A percentile compares a stretch with the other conserved stretches of the same genome.
These are phyloP conservation scores for Andrena praecox DNA, from an alignment of 2,888 invertebrate species.

Conservation along the genomic window DNA sequence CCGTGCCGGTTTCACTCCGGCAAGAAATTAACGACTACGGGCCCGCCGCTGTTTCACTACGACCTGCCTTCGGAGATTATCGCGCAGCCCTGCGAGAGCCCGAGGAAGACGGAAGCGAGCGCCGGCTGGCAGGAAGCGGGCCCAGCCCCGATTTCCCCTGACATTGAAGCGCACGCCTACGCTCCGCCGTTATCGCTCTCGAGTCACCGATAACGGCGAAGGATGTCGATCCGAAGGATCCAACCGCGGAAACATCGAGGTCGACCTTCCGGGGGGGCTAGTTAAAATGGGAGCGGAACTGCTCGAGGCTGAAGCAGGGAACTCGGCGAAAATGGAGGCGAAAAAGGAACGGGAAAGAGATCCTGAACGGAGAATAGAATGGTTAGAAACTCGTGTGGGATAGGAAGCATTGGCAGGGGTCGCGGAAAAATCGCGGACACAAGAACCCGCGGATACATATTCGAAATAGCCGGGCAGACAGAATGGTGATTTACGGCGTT, in stretches of 20 bases:
- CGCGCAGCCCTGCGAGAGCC: slow-evolving; percentile 66
- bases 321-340: no score
- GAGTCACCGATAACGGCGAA: neutral
- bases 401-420: neutral
- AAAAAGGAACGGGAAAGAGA: slow-evolving; percentile 2
- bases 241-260: neutral
- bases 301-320: neutral
- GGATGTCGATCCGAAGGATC: neutral
- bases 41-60: slow-evolving; percentile 56
- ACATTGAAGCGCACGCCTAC: slow-evolving; percentile 25
- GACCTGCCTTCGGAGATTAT: slow-evolving; percentile 70
- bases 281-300: neutral
- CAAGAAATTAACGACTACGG: slow-evolving; percentile 80
- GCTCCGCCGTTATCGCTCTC: neutral
- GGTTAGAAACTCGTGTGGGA: slow-evolving; percentile 30
- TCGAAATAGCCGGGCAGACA: slow-evolving; percentile 46
- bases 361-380: neutral
- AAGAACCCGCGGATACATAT: slow-evolving; percentile 47
- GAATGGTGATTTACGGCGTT: slow-evolving; percentile 62
- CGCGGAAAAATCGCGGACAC: slow-evolving; percentile 27
- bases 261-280: neutral
- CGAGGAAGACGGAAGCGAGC: slow-evolving; percentile 74
- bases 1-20: slow-evolving; percentile 77
- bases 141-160: slow-evolving; percentile 39
- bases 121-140: slow-evolving; percentile 44